Percentiles rank a stretch among this genome's conserved stretches.
Evolutionary conservation across 2,888 invertebrate species (phyloP).

Genomic region (Cantharis rustica): DNA sequence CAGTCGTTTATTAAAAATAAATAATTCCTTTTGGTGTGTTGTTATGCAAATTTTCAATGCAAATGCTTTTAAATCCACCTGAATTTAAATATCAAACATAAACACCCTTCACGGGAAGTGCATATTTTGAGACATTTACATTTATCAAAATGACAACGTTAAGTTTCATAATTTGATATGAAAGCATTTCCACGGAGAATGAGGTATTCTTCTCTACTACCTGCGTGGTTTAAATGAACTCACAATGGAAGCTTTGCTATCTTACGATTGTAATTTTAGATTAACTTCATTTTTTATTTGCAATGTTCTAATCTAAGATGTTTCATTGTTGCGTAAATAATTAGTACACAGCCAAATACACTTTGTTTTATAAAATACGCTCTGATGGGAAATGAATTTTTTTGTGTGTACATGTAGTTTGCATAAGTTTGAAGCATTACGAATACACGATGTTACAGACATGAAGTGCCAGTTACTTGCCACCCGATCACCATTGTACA

Average conservation of each 20-base stretch:
- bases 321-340: background rate
- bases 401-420: background rate
- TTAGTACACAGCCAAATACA: background rate
- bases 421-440: conserved; percentile 11
- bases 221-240: background rate
- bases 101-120: background rate
- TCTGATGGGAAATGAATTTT: conserved; percentile 1
- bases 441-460: conserved; percentile 72
- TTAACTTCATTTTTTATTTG: background rate
- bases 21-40: background rate
- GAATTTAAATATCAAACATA: background rate
- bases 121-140: background rate
- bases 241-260: background rate
- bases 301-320: background rate
- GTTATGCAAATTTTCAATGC: background rate
- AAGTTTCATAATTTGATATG: background rate
- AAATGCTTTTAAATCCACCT: background rate
- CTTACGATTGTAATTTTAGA: background rate
- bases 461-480: conserved; percentile 98
- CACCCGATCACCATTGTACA: conserved; percentile 96
- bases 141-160: background rate
- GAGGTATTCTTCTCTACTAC: background rate
- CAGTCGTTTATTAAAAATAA: background rate
- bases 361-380: background rate
- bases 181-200: background rate